Evolutionary conservation across 2,888 invertebrate genomes (phyloP), one percentile per base, ranked within the genome.

Genomic region (Drosophila picticornis): DNA sequence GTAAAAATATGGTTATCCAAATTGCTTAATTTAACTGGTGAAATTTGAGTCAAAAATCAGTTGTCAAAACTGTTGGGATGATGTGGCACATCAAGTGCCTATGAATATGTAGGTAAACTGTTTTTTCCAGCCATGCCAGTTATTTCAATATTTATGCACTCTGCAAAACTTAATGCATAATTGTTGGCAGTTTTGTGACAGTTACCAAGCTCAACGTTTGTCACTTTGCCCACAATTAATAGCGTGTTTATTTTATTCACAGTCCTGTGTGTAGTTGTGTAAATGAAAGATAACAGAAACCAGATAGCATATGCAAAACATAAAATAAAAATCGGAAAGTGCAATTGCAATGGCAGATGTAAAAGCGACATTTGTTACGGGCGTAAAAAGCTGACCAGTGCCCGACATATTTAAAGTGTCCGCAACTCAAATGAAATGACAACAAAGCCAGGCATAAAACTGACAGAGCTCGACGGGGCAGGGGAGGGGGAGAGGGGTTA

Each of bases 171-270:
- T 59, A 65, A 61, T 68, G 60, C 43, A 38, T 50, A 67, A 76
- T 71, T 75, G 86, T 29, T 56, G 52, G 57, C 58, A 53, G 53
- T 65, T 72, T 63, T 73, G 56, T 77, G 73, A 62, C 72, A 67
- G 46, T 66, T 76, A 27, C n/a, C 56, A 63, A 66, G 58, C 66
- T 63, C 77, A 62, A 16, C 72, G 68, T 62, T 62, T 73, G 59
- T 66, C 83, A 40, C 38, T 52, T 51, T 64, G 70, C 60, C 75
- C 87, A 68, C 75, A 86, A 80, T 86, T 84, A 84, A 89, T 74
- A 83, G 75, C 72, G 72, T 83, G 84, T 84, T 86, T 86, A 76
- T 83, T 81, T 76, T 53, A 62, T 68, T 16, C 29, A 58, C 52
- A 36, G 4, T 67, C 51, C 55, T 52, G 19, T 29, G 25, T 57